Evolutionary conservation across 2,888 invertebrate genomes (phyloP).

Genomic region (Caenorhabditis japonica): DNA sequence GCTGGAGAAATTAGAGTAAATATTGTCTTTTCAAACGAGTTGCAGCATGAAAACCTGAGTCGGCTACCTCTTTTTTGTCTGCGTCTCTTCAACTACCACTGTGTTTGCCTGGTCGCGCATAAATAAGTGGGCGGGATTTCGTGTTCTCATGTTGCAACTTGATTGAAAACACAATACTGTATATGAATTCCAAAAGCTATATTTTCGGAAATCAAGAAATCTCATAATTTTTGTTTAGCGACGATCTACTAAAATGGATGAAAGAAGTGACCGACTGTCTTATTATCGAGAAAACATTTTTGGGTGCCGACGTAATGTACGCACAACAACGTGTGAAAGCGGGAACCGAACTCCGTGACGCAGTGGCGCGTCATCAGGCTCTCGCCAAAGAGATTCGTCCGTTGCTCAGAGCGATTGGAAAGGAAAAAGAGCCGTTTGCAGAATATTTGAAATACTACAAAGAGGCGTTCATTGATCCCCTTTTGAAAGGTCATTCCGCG

Average conservation of each 20-base stretch:
- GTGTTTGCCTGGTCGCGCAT: no score
- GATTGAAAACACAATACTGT: no score
- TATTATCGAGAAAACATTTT: slow-evolving; percentile 7
- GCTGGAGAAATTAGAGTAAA: no score
- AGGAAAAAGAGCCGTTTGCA: slow-evolving; percentile 36
- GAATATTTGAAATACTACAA: slow-evolving; percentile 55
- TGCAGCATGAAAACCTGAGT: no score
- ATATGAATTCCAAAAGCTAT: no score
- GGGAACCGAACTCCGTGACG: slow-evolving; percentile 45
- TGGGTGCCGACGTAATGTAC: slow-evolving; percentile 29
- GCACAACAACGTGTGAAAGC: slow-evolving; percentile 51
- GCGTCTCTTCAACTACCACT: no score
- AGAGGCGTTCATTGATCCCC: slow-evolving; percentile 58
- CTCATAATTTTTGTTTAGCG: no score
- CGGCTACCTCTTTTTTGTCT: no score
- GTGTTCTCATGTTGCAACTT: no score
- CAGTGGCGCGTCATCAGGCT: slow-evolving; percentile 59
- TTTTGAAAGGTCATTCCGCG: slow-evolving; percentile 54
- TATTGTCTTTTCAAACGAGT: no score
- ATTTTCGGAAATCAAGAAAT: no score
- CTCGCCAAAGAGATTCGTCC: slow-evolving; percentile 63
- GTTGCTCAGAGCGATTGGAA: slow-evolving; percentile 52
- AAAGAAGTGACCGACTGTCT: slow-evolving; percentile 35
- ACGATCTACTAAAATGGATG: slow-evolving; percentile 26
- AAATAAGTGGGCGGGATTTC: no score